Base-by-base conservation (phyloP, 2,113 vertebrate species). In the Pseudopodoces humilis region DNA sequence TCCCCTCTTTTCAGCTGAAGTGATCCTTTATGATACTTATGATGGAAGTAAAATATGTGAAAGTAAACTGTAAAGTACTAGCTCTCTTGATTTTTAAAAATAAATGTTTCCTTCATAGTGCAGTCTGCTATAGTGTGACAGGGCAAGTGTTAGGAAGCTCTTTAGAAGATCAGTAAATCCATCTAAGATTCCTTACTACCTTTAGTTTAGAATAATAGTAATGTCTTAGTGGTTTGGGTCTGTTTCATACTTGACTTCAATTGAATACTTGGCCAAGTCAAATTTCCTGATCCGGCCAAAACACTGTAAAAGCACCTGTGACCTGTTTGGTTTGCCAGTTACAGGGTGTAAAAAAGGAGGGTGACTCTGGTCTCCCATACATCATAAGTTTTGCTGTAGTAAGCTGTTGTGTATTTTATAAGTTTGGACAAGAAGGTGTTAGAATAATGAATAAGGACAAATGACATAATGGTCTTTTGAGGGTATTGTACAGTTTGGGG, bases 21-120 rank as follows among this genome's bases (percentile, higher is more conserved):
- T 53, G n/a, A 77, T 90, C 46, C 55, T 83, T 90, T 50, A 24
- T 1, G 13, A 71, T 76, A 65, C 27, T 83, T 78, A 58, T 11
- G 49, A 41, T 1, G 1, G 68, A 91, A 90, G 24, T 41, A 82
- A 94, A 81, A 94, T 53, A 82, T 64, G 50, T 93, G 72, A 89
- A 75, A 92, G 43, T 78, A 87, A 92, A 91, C 84, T 83, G 76
- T 56, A 74, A 90, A 76, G 47, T 92, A 83, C 76, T 43, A 79
- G 15, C 19, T 67, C n/a, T 46, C 49, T 58, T 76, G n/a, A 31
- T 80, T 92, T 93, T 88, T n/a, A 65, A 86, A 94, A 88, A 63
- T 13, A 91, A 63, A 65, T 65, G 7, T 85, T 70, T 81, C n/a
- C 41, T 55, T 83, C 28, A 6, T 69, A 58, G 47, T 49, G 15